A percentile compares a stretch with the other conserved stretches of the same genome.
Conservation (phyloP, 2,797 vertebrate species). For the Alauda arvensis region DNA sequence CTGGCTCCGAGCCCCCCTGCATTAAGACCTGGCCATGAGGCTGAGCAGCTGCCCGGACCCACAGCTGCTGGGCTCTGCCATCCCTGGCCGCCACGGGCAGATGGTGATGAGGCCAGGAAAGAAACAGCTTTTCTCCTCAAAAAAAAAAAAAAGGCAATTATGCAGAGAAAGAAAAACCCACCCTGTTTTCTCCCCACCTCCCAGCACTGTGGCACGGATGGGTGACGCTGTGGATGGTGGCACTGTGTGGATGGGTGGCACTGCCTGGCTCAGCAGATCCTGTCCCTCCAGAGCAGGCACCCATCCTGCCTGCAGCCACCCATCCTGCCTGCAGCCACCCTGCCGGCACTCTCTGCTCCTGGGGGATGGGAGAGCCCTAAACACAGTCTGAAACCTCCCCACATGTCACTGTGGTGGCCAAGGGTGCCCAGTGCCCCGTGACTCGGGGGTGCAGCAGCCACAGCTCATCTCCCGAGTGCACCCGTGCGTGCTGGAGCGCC, state of each 20-base stretch:
- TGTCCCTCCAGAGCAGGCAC: background rate
- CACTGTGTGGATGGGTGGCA: background rate
- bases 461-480: background rate
- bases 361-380: background rate
- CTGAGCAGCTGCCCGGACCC: background rate
- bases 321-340: background rate
- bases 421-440: background rate
- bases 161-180: background rate
- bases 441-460: background rate
- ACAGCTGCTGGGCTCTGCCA: constrained; percentile 35
- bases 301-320: background rate
- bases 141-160: background rate
- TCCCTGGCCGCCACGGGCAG: constrained; percentile 9
- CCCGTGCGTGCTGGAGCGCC: background rate
- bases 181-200: background rate
- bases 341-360: background rate
- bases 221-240: background rate
- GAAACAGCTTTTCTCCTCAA: background rate
- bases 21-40: background rate
- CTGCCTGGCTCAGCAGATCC: background rate
- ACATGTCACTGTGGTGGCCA: background rate
- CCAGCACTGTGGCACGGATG: background rate
- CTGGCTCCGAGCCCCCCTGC: background rate
- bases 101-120: constrained; percentile 19
- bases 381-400: background rate